phyloP scores from a whole-genome alignment of 2,797 vertebrate species.

The Cetoscarus ocellatus region DNA sequence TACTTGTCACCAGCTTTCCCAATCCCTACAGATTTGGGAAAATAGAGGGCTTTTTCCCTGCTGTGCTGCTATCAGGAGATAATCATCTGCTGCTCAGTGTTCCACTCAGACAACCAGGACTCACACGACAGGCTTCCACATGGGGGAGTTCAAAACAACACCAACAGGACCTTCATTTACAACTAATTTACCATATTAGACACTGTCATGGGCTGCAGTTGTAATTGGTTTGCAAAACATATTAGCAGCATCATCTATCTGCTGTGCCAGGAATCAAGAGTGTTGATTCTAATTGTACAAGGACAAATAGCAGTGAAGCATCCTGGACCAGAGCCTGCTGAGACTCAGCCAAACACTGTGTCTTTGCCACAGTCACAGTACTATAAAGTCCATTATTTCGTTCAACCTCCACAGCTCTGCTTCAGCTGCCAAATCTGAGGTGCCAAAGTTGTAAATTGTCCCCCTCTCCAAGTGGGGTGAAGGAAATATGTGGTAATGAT shows the following conservation, averaged over 20 bases:
- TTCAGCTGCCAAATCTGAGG: constrained; percentile 61
- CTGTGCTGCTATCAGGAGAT: constrained; percentile 79
- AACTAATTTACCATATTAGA: constrained; percentile 35
- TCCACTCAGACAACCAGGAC: constrained; percentile 70
- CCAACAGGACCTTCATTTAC: constrained; percentile 45
- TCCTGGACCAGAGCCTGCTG: constrained; percentile 64
- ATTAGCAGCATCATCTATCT: constrained; percentile 48
- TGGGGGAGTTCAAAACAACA: constrained; percentile 38
- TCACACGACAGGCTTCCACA: constrained; percentile 61
- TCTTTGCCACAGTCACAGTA: constrained; percentile 65
- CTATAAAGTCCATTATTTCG: constrained; percentile 76
- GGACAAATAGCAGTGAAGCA: constrained; percentile 65
- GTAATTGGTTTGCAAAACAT: constrained; percentile 50
- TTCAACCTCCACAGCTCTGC: constrained; percentile 58
- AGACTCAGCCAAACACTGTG: constrained; percentile 55
- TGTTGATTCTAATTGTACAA: constrained; percentile 64
- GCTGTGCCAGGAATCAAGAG: constrained; percentile 59
- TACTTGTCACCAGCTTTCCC: constrained; percentile 64
- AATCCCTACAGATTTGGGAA: constrained; percentile 69
- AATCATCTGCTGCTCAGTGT: constrained; percentile 80
- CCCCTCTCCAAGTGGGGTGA: constrained; percentile 54
- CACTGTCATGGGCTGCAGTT: constrained; percentile 23
- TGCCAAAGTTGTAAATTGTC: constrained; percentile 66
- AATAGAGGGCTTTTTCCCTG: constrained; percentile 66
- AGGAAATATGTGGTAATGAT: constrained; percentile 44